Evolutionary conservation across 2,888 invertebrate species (phyloP), one percentile per base, ranked within the genome.

Genomic region (Cataglyphis livida): DNA sequence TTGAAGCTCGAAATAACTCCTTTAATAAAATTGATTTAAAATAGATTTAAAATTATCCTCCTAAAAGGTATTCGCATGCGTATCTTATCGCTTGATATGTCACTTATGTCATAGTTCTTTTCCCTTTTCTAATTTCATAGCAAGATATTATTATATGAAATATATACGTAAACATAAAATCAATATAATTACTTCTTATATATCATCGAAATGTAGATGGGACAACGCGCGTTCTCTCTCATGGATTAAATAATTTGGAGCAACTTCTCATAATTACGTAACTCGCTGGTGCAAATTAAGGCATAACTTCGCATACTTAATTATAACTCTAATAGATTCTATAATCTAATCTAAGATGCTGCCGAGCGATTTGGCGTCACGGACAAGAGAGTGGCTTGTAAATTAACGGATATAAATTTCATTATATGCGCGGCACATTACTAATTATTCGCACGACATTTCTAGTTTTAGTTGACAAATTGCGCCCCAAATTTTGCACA

Each of bases 241-340:
- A 79, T 44, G 59, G 73, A 79, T 79, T 71, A 79, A 79, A 59
- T 59, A 79, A 79, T 79, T 79, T 44, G 32, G 73, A 71, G 18
- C 73, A 79, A 79, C 78, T 59, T 61, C 73, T 71, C 78, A 79
- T 79, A 79, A 71, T 79, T 79, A 59, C 44, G 78, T 79, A 71
- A 79, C 57, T 79, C 73, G 21, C 25, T 73, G 57, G 57, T 21
- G 41, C 41, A 59, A 79, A 79, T 79, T 73, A 44, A 79, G 35
- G 44, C 44, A 54, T 79, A 79, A 79, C 78, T 79, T 71, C 44
- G 57, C 74, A 79, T 79, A 79, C 59, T 79, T 79, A 73, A 71
- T 79, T 79, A 73, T 73, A 79, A 18, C 78, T 73, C 59, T 79
- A 79, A 79, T 76, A 54, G 28, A 76, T 75, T 78, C 57, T 68